Base-by-base conservation (phyloP, 2,888 invertebrate genomes). In the Teleiodes luculella region DNA sequence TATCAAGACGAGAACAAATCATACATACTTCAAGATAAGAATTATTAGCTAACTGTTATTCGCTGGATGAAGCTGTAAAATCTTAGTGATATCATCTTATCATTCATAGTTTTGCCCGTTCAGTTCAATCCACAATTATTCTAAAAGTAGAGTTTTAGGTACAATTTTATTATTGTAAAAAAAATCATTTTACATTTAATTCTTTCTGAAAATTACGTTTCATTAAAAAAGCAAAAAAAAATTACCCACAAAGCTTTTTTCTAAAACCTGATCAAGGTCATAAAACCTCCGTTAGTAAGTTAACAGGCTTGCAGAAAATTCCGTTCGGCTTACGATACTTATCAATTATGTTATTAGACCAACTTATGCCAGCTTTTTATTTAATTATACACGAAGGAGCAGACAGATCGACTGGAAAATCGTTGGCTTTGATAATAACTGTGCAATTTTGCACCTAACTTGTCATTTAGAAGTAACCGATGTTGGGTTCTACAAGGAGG, bases 391-490 rank as follows among this genome's bases (percentile, higher is more conserved):
- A 31, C 39, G 13, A 51, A 51, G 31, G 11, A 18, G 13, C 31
- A 41, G 13, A 45, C 45, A 52, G 52, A 52, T 45, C 52, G 45
- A 36, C 35, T 39, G 45, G 52, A 52, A 52, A 52, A 52, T 52
- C 36, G 45, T 45, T 39, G 28, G 36, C 45, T 52, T 36, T 5
- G 28, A 45, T 52, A 52, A 52, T 52, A 24, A 43, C 45, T 13
- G 52, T 52, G 45, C 28, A 52, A 45, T 52, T 36, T 45, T 20
- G 14, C 16, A 7, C 16, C 50, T n/a, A 39, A 30, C 50, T 50
- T 50, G 50, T 50, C 50, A 39, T 50, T 50, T 50, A 13, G 16
- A 37, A 39, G 50, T 39, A 39, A 50, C 39, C 33, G 50, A 51
- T 51, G 41, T n/a, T 10, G 51, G 14, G 51, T 51, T 18, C 41